Conservation (phyloP, 2,113 vertebrate genomes). For the Syrrhaptes paradoxus region DNA sequence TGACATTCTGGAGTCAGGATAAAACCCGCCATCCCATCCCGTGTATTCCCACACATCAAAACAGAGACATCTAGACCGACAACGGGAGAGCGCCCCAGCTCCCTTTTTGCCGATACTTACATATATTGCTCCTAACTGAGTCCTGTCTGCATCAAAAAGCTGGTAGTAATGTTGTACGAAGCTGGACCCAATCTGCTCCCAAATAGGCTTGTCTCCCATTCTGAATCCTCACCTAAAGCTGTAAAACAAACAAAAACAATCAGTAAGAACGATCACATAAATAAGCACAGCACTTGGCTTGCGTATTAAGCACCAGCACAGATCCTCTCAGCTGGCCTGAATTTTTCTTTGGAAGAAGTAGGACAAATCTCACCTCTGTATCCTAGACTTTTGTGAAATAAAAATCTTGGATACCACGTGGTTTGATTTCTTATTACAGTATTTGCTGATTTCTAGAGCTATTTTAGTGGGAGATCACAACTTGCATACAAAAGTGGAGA, state of each 20-base stretch:
- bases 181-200: constrained; percentile 99
- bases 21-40: neutral
- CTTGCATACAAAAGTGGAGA: neutral
- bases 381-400: neutral
- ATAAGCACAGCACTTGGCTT: neutral
- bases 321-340: neutral
- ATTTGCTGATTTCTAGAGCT: neutral
- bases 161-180: constrained; percentile 98
- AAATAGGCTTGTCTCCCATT: constrained; percentile 97
- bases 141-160: constrained; percentile 94
- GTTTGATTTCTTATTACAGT: neutral
- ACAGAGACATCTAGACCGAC: neutral
- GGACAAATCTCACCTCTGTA: neutral
- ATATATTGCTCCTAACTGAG: constrained; percentile 94
- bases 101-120: constrained; percentile 81
- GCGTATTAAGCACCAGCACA: neutral
- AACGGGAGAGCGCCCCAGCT: fast-evolving
- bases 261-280: neutral
- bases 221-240: constrained; percentile 86
- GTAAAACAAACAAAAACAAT: constrained; percentile 1
- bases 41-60: neutral
- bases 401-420: neutral
- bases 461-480: neutral
- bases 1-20: neutral
- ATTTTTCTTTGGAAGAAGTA: neutral